Base-by-base conservation (phyloP, 2,888 invertebrate species). In the Lomographa bimaculata region DNA sequence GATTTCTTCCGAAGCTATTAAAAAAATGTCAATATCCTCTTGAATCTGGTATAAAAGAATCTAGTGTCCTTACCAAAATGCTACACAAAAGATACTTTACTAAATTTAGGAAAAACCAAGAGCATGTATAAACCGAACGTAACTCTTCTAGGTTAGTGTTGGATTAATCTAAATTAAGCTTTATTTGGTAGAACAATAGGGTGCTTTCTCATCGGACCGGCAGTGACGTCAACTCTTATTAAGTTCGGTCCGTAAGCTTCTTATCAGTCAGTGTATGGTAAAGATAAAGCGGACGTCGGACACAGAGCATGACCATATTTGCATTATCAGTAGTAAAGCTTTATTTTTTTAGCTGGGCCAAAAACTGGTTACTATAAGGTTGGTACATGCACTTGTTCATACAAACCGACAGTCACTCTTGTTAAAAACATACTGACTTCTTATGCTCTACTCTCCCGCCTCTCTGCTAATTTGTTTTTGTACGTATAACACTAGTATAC, bases 231-330 rank as follows among this genome's bases (percentile, higher is more conserved):
- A 67, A 72, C 73, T 80, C 77, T 77, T 84, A 80, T 85, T 82
- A 84, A 76, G 71, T 81, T 81, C 68, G 72, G 71, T 61, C 71
- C 66, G 76, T 79, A 79, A 86, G 82, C 85, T 82, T 64, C 85
- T 86, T 87, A 87, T 87, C 86, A 79, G 75, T 63, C 79, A 71
- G 75, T 82, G 83, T 85, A 82, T 80, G 79, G 79, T 68, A 64
- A 70, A 85, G 86, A 86, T 87, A 86, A 85, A 82, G 68, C 77
- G 71, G 63, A 70, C 78, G 71, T 74, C 74, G 74, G 76, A 75
- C 78, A 33, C 42, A 43, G 27, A 32, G 17, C 9, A 12, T 8
- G 7, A 8, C 3, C 7, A 4, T 26, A 23, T 24, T 4, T 2
- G 14, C 10, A 26, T 3, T 8, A 3, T 3, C 42, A 43, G 42